phyloP scores from a whole-genome alignment of 1,140 invertebrate genomes.

The Meloidogyne hapla region DNA sequence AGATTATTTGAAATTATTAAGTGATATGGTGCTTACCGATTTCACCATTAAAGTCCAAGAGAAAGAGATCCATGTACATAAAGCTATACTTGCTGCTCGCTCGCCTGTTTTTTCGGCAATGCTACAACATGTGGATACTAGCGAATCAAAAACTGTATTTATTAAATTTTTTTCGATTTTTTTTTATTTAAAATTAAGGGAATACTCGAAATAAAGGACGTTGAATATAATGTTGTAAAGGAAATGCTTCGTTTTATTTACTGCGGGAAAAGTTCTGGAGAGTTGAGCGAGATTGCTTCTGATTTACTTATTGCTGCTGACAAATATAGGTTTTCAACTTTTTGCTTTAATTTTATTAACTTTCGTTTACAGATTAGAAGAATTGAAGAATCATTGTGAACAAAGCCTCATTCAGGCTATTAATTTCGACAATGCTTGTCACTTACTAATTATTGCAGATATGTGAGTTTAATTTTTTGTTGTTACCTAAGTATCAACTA shows the following conservation, averaged over 20 bases:
- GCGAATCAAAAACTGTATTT: constrained; percentile 52
- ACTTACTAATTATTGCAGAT: constrained; percentile 59
- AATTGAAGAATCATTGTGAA: constrained; percentile 59
- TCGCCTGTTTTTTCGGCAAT: constrained; percentile 62
- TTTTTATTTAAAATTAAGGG: constrained; percentile 42
- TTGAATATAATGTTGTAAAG: constrained; percentile 55
- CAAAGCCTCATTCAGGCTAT: constrained; percentile 51
- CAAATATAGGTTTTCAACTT: constrained; percentile 52
- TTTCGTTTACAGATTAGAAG: constrained; percentile 44
- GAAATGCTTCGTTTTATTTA: constrained; percentile 64
- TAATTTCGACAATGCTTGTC: constrained; percentile 56
- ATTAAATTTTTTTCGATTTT: not conserved
- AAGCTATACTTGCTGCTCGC: constrained; percentile 61
- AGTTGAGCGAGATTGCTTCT: constrained; percentile 58
- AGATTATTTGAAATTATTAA: constrained; percentile 58
- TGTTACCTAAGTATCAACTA: not conserved
- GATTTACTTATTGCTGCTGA: constrained; percentile 64
- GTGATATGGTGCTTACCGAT: constrained; percentile 55
- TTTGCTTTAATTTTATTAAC: not conserved
- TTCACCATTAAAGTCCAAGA: constrained; percentile 50
- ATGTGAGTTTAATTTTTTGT: constrained; percentile 34
- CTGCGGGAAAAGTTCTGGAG: constrained; percentile 49
- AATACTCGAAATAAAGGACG: constrained; percentile 56
- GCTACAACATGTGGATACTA: constrained; percentile 58
- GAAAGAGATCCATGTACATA: constrained; percentile 51